Evolutionary conservation across 2,797 vertebrate species (phyloP), one percentile per base, ranked within the genome.

Genomic region (Dromococcyx pavoninus): DNA sequence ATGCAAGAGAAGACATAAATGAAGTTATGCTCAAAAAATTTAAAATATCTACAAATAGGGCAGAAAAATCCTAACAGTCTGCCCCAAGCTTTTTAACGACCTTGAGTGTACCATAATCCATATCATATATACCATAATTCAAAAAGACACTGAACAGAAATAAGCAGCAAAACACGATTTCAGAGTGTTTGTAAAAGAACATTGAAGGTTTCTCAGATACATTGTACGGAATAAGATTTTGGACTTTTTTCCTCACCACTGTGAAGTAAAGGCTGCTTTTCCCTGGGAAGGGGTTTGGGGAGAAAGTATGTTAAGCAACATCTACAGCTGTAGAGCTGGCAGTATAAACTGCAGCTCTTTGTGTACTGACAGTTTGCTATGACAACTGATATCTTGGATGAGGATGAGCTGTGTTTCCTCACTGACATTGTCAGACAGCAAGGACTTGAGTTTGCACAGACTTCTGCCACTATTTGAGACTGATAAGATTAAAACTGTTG

Each of bases 401-500:
- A 91, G 62, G 76, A 90, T 73, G 73, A 92, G 61, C 83, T 86
- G 86, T 61, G 54, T 48, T 86, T 78, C 78, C 76, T 93, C 82
- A 62, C 74, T 78, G 94, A 85, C 92, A 41, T 14, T 85, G 84
- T 80, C 92, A 95, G 88, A 91, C 94, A 84, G 87, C 37, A 56
- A 85, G 60, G 54, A 79, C 78, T 71, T 11, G 73, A 75, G 88
- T 70, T 73, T 88, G 73, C 89, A 88, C 84, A 89, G 93, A 35
- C 67, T 84, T 57, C 89, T 96, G 86, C 84, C 73, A 32, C 51
- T 53, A 25, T 58, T 78, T 37, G 56, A 60, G 78, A 48, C 43
- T 50, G 93, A 77, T 71, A 86, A 94, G 76, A 94, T 80, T 76
- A 53, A 86, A 90, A 60, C 17, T 33, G 70, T 28, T 80, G 64